Conservation (phyloP, 35 echinoderm and acorn worm species). For the Strongylocentrotus purpuratus region DNA sequence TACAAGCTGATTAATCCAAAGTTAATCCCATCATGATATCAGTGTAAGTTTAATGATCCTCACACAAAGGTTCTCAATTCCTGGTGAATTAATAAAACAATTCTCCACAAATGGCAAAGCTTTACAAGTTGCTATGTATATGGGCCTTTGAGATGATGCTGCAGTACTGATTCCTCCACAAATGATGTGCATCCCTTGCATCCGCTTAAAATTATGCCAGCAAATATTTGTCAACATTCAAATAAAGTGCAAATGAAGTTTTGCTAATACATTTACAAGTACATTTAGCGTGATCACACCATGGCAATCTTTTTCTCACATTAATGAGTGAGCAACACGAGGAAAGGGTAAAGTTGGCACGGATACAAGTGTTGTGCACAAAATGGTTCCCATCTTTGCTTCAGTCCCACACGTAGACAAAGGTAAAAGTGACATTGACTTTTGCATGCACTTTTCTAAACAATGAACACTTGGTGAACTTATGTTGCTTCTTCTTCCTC, state of each 20-base stretch:
- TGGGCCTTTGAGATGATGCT: too few relatives aligned
- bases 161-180: background rate
- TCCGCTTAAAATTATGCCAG: background rate
- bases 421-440: background rate
- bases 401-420: background rate
- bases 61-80: background rate
- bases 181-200: background rate
- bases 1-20: background rate
- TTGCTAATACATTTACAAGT: background rate
- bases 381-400: background rate
- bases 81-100: too few relatives aligned
- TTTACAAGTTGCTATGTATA: too few relatives aligned
- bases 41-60: background rate
- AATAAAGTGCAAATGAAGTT: background rate
- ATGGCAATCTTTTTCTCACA: background rate
- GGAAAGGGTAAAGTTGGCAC: background rate
- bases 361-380: background rate
- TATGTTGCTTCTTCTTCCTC: background rate
- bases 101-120: too few relatives aligned
- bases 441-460: background rate
- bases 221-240: background rate
- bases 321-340: background rate
- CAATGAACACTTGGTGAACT: background rate
- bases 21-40: background rate
- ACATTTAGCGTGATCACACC: background rate